Evolutionary conservation across 2,797 vertebrate genomes (phyloP).

Genomic region (Thaleichthys pacificus): DNA sequence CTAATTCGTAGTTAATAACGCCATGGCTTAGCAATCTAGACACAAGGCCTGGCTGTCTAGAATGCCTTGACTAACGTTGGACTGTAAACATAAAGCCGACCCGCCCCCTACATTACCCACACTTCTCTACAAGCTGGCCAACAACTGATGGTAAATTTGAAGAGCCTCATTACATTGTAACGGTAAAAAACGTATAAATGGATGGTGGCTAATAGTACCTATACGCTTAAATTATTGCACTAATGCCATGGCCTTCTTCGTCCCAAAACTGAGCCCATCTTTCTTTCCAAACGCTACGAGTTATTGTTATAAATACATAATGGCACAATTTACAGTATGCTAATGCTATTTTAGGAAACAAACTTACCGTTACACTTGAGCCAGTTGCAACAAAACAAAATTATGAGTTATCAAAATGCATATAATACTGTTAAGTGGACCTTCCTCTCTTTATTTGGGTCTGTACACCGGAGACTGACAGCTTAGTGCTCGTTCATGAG

Average conservation of each 20-base stretch:
- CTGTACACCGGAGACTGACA: constrained; percentile 21
- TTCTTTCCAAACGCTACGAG: no score
- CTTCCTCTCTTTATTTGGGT: constrained; percentile 17
- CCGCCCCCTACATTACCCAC: constrained; percentile 14
- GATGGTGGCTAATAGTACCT: neutral
- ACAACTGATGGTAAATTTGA: neutral
- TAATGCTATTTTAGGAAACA: neutral
- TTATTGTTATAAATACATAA: neutral
- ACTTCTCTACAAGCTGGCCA: neutral
- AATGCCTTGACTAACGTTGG: neutral
- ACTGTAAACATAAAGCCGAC: constrained; percentile 11
- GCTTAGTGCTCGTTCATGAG: constrained; percentile 29
- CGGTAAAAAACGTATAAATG: no score
- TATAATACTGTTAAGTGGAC: neutral
- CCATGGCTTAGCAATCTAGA: neutral
- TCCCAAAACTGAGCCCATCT: no score
- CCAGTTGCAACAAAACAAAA: neutral
- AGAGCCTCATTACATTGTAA: neutral
- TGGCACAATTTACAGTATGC: neutral
- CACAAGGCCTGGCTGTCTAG: neutral
- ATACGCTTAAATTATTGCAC: neutral
- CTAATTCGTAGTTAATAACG: no score
- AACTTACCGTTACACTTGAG: constrained; percentile 30
- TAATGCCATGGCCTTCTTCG: neutral
- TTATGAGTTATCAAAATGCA: neutral